Base-by-base conservation (phyloP, 2,888 invertebrate species). In the Entomobrya multifasciata region DNA sequence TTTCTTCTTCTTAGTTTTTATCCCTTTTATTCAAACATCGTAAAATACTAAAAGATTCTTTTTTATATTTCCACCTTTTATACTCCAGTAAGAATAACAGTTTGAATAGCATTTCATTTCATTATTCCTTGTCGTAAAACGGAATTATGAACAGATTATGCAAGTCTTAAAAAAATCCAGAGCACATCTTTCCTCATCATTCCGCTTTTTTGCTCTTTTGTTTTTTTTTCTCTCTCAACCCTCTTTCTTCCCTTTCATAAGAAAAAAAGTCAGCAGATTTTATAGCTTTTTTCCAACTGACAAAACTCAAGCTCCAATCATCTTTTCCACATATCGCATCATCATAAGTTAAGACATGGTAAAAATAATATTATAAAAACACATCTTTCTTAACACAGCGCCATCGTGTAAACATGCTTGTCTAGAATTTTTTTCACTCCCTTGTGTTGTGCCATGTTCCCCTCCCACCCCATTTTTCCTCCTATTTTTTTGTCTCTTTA, bases 111-210 rank as follows among this genome's bases (percentile, higher is more conserved):
- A 49, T 15, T n/a, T 8, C 49, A 49, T 52, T 20, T n/a, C 57
- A 25, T 41, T 52, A 49, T 65, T 80, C 67, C 80, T 6, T 49
- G 36, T 65, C 65, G 65, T 79, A 79, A 67, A 80, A 52, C 52
- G 67, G 70, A 67, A 80, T 70, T 70, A 80, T 80, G 70, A 67
- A 80, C 36, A 80, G 67, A 80, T 80, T 80, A 80, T 80, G 80
- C 80, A 80, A 70, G 80, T 70, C 67, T 44, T 80, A 80, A 67
- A 80, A 80, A 8, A 36, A 36, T 36, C 36, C 36, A 36, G 36
- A 36, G 62, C 77, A 36, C 8, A 36, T 62, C 36, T 44, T 47
- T 65, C n/a, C 65, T 17, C 30, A n/a, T 41, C 65, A 65, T 65
- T 65, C 41, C 65, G 41, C 60, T 27, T 36, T 25, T 57, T 20